A percentile compares a stretch with the other conserved stretches of the same genome.
phyloP scores from a whole-genome alignment of 1,140 invertebrate species.

The Drosophila tropicalis region DNA sequence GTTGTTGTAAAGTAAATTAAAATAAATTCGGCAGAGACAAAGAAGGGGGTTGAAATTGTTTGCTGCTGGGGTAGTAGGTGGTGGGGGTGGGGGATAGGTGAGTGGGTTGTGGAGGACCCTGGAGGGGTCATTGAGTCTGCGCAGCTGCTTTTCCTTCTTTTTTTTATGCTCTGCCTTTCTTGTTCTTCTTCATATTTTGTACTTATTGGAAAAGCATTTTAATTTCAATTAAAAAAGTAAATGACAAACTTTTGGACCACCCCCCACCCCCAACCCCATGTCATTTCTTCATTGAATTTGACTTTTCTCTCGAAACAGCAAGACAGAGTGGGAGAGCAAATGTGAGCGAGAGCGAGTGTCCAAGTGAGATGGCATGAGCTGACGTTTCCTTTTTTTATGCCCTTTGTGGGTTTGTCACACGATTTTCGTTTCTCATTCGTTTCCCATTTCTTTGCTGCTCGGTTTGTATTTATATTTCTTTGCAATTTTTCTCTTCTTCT shows the following conservation, averaged over 20 bases:
- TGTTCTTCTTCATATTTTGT: constrained; percentile 37
- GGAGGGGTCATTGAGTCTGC: constrained; percentile 53
- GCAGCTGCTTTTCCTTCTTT: constrained; percentile 66
- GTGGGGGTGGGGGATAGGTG: background rate
- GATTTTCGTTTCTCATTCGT: constrained; percentile 78
- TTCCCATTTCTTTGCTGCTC: constrained; percentile 64
- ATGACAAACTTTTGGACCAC: constrained; percentile 68
- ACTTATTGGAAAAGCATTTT: constrained; percentile 79
- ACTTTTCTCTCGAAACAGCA: constrained; percentile 37
- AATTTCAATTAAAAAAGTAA: constrained; percentile 82
- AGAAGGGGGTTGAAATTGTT: constrained; percentile 12
- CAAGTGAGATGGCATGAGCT: constrained; percentile 32
- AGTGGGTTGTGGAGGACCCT: constrained; percentile 17
- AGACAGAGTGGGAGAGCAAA: too few relatives aligned
- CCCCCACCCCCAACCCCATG: background rate
- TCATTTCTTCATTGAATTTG: constrained; percentile 55
- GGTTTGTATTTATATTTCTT: constrained; percentile 74
- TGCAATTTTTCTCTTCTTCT: constrained; percentile 55
- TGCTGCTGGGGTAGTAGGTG: background rate
- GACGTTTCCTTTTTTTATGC: constrained; percentile 45
- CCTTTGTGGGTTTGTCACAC: constrained; percentile 72
- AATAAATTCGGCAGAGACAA: constrained; percentile 63
- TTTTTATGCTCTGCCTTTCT: constrained; percentile 10
- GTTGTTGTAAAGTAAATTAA: constrained; percentile 75
- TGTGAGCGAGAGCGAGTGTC: constrained; percentile 22